These are phyloP conservation scores for Mythimna pallens DNA, from an alignment of 2,888 invertebrate species.

Conservation along the genomic window DNA sequence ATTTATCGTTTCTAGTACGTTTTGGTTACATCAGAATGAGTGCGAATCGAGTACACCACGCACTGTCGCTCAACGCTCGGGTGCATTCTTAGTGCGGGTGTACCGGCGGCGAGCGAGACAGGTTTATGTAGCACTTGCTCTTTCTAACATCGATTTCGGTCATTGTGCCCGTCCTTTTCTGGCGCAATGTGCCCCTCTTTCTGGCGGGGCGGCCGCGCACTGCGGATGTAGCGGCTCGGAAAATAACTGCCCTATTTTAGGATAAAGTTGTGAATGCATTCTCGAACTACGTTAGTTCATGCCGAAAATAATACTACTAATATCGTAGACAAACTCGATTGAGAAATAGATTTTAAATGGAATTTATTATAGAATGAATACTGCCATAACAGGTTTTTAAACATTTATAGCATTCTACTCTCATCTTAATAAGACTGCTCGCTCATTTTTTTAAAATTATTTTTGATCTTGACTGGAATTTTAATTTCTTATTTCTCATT, in stretches of 20 bases:
- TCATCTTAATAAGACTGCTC: background rate
- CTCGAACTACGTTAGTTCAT: constrained; percentile 45
- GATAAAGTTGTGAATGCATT: constrained; percentile 72
- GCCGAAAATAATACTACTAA: constrained; percentile 63
- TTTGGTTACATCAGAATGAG: constrained; percentile 69
- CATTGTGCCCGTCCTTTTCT: constrained; percentile 76
- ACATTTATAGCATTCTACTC: background rate
- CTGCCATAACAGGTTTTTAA: background rate
- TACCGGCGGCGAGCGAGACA: constrained; percentile 78
- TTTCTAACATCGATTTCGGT: constrained; percentile 86
- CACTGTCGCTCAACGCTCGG: constrained; percentile 64
- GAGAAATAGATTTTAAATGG: constrained; percentile 14
- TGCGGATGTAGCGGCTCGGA: constrained; percentile 80
- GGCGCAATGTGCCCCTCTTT: constrained; percentile 76
- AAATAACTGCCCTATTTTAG: constrained; percentile 80
- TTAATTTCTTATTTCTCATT: background rate
- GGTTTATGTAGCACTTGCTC: constrained; percentile 52
- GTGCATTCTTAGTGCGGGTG: constrained; percentile 84
- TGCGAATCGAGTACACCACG: constrained; percentile 73
- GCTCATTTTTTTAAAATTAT: background rate
- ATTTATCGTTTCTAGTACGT: constrained; percentile 54
- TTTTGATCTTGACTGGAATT: constrained; percentile 6
- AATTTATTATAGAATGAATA: constrained; percentile 21
- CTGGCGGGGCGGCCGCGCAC: constrained; percentile 72
- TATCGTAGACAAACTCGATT: constrained; percentile 11